Base-by-base conservation (phyloP, 2,113 vertebrate genomes). In the Oryzias celebensis region DNA sequence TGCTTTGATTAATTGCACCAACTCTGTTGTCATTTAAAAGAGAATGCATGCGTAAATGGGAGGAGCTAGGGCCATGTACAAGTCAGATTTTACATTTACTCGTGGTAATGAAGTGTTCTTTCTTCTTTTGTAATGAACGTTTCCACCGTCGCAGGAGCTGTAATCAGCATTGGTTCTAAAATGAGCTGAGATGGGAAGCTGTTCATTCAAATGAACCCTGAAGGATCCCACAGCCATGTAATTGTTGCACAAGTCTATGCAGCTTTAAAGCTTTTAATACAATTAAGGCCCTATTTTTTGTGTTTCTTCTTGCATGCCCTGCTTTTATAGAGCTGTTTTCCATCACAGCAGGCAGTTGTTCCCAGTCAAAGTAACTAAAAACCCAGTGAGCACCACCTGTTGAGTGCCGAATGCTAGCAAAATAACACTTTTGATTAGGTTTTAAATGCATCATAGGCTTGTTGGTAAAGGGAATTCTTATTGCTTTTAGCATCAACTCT, bases 1-100 rank as follows among this genome's bases (percentile, higher is more conserved):
- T 64, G 72, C 70, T 78, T 86, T 83, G 71, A 75, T 71, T 85
- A 88, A 91, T 84, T 85, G 80, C 82, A 65, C 62, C 55, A 41
- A 69, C 57, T 74, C 75, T 47, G 57, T 65, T 10, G 28, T 65
- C 65, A 60, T 82, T 73, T 52, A 62, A 79, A 71, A 14, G 49
- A 57, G 61, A 69, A 59, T 5, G 36, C 51, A 46, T 36, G 56
- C 17, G 44, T 23, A 61, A 65, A 59, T 17, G 18, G 46, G 1
- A 53, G 14, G 24, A 65, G 64, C 7, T 24, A 7, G 14, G 18
- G 12, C 36, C 54, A 20, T 72, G 63, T 70, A 15, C 51, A 64
- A 65, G 42, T 48, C 36, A 18, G 0, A n/a, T 28, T 44, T 54
- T 49, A 24, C 4, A 18, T 10, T 7, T 28, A 2, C 17, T 48